These are phyloP conservation scores for Lumbricus terrestris DNA, from an alignment of 2,888 invertebrate species.

Conservation along the genomic window DNA sequence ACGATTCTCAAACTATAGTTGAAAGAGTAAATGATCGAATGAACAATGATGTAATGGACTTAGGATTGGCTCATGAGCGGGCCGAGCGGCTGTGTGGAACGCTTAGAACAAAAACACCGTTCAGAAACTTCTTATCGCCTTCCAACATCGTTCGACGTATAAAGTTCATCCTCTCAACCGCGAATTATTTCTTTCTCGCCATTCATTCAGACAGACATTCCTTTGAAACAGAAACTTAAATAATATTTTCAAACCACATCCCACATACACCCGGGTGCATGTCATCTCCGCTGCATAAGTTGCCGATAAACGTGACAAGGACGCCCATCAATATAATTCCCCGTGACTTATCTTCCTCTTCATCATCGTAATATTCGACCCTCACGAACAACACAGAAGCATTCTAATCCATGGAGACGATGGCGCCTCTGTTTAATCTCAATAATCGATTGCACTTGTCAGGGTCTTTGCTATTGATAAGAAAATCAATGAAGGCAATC, in stretches of 20 bases:
- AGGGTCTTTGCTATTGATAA: neutral
- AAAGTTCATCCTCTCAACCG: neutral
- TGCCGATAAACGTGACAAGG: neutral
- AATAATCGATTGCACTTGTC: neutral
- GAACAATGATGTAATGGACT: neutral
- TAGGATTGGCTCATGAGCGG: too few species aligned
- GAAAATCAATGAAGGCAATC: neutral
- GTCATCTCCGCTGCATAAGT: neutral
- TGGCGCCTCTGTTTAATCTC: neutral
- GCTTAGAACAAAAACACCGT: neutral
- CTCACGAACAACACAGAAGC: neutral
- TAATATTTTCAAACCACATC: neutral
- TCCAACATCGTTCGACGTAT: neutral
- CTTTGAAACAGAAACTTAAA: neutral
- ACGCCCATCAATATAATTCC: neutral
- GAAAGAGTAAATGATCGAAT: neutral
- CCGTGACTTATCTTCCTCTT: neutral
- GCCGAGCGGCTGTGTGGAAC: too few species aligned
- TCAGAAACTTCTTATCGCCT: neutral
- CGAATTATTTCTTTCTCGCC: neutral
- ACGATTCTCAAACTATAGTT: too few species aligned
- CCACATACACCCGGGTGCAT: too few species aligned
- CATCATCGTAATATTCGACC: too few species aligned
- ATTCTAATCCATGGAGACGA: neutral
- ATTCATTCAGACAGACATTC: too few species aligned